Evolutionary conservation across 2,113 vertebrate genomes (phyloP).

Genomic region (Catharus minimus): DNA sequence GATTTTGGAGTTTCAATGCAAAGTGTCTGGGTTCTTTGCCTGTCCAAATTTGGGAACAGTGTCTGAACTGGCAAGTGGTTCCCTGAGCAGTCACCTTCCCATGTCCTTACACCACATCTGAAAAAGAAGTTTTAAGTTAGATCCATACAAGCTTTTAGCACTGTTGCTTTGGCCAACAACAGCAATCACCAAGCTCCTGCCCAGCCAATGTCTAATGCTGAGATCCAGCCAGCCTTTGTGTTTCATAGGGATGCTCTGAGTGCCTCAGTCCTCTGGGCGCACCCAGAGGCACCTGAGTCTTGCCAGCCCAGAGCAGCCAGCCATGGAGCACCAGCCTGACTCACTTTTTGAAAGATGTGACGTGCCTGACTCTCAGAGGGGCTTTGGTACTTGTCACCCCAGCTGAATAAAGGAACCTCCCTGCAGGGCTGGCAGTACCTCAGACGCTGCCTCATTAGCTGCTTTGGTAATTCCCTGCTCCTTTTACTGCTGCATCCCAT

Average conservation of each 20-base stretch:
- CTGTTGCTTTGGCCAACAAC: not conserved
- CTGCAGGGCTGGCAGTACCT: not conserved
- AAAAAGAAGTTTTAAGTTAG: not conserved
- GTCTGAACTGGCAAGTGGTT: not conserved
- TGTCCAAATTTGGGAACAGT: not conserved
- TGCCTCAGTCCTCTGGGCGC: not conserved
- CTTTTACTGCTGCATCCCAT: not conserved
- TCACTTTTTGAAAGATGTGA: not conserved
- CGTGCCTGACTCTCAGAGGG: not conserved
- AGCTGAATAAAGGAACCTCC: not conserved
- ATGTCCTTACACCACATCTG: not conserved
- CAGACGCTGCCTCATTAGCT: not conserved
- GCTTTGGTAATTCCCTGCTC: not conserved
- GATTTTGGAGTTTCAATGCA: not conserved
- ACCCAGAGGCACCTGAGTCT: not conserved
- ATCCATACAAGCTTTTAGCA: not conserved
- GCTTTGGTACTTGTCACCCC: not conserved
- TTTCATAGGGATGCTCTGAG: not conserved
- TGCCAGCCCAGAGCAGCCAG: not conserved
- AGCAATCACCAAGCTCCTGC: not conserved
- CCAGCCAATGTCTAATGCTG: rapidly evolving
- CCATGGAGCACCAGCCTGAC: not conserved
- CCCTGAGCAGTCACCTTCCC: not conserved
- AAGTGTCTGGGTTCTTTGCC: not conserved
- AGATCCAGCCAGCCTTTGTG: not conserved